Conservation (phyloP, 2,113 vertebrate species). For the Brachionichthys hirsutus region DNA sequence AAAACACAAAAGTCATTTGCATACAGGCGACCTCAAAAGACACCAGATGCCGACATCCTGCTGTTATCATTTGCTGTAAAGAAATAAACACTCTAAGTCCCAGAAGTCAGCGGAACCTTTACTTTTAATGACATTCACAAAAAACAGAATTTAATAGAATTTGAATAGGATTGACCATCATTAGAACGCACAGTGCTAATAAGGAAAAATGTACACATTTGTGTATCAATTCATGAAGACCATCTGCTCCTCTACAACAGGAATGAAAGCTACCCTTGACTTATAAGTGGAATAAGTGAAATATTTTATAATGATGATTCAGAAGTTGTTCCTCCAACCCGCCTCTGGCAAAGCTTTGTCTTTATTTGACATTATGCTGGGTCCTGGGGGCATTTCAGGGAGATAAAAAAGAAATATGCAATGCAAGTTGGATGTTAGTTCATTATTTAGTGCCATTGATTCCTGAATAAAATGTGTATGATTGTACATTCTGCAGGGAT, state of each 20-base stretch:
- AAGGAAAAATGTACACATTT: background rate
- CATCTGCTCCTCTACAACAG: slow-evolving; percentile 18
- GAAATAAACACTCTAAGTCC: slow-evolving; percentile 20
- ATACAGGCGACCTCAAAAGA: slow-evolving; percentile 32
- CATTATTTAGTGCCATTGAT: slow-evolving; percentile 71
- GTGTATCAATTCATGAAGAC: slow-evolving; percentile 12
- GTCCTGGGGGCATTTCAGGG: slow-evolving; percentile 53
- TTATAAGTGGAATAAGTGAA: slow-evolving; percentile 33
- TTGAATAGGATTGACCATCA: background rate
- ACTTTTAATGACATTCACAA: background rate
- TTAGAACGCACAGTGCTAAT: background rate
- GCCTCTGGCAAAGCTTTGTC: slow-evolving; percentile 62
- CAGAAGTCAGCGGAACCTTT: slow-evolving; percentile 7
- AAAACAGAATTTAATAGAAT: slow-evolving; percentile 5
- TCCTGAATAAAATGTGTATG: slow-evolving; percentile 51
- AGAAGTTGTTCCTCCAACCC: slow-evolving; percentile 37
- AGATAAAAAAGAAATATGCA: slow-evolving; percentile 74
- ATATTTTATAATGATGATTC: slow-evolving; percentile 42
- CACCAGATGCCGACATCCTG: slow-evolving; percentile 18
- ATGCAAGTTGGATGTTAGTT: slow-evolving; percentile 65
- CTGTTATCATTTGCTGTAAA: slow-evolving; percentile 12
- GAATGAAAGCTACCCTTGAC: slow-evolving; percentile 33
- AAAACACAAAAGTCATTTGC: slow-evolving; percentile 41
- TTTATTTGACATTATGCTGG: slow-evolving; percentile 69
- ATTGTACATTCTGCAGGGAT: slow-evolving; percentile 27